These are phyloP conservation scores for Lasioglossum albipes DNA, from an alignment of 1,140 invertebrate species.

Conservation along the genomic window DNA sequence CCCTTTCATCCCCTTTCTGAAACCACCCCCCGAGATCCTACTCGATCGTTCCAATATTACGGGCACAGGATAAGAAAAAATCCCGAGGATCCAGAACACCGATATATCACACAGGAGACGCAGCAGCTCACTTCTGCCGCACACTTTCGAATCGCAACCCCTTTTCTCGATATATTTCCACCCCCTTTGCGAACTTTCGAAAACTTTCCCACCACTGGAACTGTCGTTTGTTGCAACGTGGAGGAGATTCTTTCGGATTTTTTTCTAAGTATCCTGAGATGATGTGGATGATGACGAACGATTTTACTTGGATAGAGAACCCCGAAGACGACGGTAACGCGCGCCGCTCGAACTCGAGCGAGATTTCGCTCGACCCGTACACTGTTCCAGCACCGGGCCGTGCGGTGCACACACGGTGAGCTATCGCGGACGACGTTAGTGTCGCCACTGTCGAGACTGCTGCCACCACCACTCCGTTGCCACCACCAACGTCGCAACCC, in stretches of 20 bases:
- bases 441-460: constrained; percentile 52
- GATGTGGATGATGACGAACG: no score
- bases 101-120: no score
- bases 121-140: no score
- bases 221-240: not conserved
- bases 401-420: constrained; percentile 54
- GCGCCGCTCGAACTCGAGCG: constrained; percentile 58
- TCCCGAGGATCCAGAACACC: no score
- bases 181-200: not conserved
- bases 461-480: constrained; percentile 23
- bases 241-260: no score
- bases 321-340: constrained; percentile 33
- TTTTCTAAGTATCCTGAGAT: no score
- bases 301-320: constrained; percentile 14
- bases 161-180: no score
- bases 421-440: constrained; percentile 48
- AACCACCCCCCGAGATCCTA: not conserved
- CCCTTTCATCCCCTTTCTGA: not conserved
- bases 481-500: constrained; percentile 8
- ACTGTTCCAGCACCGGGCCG: constrained; percentile 57
- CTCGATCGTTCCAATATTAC: no score
- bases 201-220: not conserved
- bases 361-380: constrained; percentile 56
- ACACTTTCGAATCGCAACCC: no score
- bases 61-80: no score